Conservation (phyloP, 2,888 invertebrate genomes). For the Cremastobaeus sp. region DNA sequence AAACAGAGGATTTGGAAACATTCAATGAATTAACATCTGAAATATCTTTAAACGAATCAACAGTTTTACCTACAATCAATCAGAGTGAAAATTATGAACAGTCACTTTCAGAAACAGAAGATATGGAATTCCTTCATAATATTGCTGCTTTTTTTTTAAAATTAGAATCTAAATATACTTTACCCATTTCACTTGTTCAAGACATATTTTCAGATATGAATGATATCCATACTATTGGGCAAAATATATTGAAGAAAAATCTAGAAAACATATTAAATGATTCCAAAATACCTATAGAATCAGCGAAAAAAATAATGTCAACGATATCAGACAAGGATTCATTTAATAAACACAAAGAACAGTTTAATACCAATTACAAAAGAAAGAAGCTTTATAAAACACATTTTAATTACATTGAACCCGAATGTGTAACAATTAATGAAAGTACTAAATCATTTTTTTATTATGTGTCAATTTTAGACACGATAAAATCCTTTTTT, state of each 20-base stretch:
- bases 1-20: not conserved
- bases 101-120: too few species aligned
- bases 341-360: not conserved
- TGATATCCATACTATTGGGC: too few species aligned
- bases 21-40: not conserved
- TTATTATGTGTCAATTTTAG: not conserved
- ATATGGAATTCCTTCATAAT: too few species aligned
- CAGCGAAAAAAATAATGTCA: not conserved
- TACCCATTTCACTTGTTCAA: too few species aligned
- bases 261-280: too few species aligned
- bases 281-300: not conserved
- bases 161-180: too few species aligned
- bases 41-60: too few species aligned
- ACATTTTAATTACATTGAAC: not conserved
- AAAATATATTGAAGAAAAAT: too few species aligned
- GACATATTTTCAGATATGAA: too few species aligned
- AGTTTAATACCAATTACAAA: not conserved
- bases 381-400: not conserved
- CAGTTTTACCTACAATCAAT: too few species aligned
- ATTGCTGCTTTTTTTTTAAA: too few species aligned
- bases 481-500: not conserved
- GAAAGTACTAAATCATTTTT: not conserved
- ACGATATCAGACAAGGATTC: not conserved
- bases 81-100: too few species aligned
- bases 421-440: not conserved